These are phyloP conservation scores for Gasterosteus nipponicus DNA, from an alignment of 2,113 vertebrate genomes.

Conservation along the genomic window DNA sequence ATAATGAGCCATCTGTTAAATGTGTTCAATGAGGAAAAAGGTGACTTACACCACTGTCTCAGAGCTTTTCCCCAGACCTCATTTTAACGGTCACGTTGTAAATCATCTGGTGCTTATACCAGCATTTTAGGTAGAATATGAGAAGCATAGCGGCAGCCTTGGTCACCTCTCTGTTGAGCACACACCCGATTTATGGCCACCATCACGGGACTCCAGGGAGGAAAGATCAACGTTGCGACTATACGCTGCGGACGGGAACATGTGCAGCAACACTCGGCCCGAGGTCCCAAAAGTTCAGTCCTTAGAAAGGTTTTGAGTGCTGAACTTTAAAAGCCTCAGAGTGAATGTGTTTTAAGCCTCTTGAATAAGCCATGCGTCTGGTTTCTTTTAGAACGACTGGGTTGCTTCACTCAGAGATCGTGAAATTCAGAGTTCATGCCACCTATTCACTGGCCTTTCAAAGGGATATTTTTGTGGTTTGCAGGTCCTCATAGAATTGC, in stretches of 20 bases:
- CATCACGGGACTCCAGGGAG: constrained; percentile 50
- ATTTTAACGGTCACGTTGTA: constrained; percentile 54
- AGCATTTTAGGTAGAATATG: constrained; percentile 53
- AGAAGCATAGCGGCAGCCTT: constrained; percentile 40
- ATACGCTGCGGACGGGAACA: constrained; percentile 78
- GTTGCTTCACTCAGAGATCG: constrained; percentile 71
- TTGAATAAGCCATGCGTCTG: constrained; percentile 78
- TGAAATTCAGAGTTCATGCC: constrained; percentile 58
- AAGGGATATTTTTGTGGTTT: constrained; percentile 60
- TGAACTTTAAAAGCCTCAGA: constrained; percentile 29
- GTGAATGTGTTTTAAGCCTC: constrained; percentile 41
- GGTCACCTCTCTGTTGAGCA: constrained; percentile 40
- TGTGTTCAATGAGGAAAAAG: constrained; percentile 10
- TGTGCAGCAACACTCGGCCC: constrained; percentile 43
- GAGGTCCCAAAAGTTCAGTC: constrained; percentile 16
- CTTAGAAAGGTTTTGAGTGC: constrained; percentile 25
- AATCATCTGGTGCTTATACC: constrained; percentile 50
- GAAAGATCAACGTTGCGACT: constrained; percentile 75
- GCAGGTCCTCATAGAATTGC: constrained; percentile 34
- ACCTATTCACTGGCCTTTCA: constrained; percentile 54
- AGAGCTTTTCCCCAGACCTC: constrained; percentile 20
- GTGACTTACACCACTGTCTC: constrained; percentile 25
- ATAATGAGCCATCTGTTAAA: constrained; percentile 23
- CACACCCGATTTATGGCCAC: constrained; percentile 54
- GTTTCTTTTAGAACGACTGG: constrained; percentile 76